phyloP scores from a whole-genome alignment of 1,140 invertebrate species.

The Drosophila lacteicornis region DNA sequence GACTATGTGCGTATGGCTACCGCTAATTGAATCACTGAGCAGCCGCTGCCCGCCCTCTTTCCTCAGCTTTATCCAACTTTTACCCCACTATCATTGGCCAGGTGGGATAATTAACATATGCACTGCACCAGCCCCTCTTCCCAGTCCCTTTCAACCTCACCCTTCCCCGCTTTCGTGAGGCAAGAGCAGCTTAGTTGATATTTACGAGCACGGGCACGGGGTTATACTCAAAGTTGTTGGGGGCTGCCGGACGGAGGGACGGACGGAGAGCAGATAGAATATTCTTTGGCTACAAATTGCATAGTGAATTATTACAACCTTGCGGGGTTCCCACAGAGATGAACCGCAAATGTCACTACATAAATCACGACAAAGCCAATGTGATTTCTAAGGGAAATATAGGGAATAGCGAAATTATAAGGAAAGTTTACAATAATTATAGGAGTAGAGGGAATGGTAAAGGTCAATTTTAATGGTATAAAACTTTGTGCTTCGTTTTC shows the following conservation, averaged over 20 bases:
- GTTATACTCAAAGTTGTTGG: slow-evolving; percentile 43
- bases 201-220: slow-evolving; percentile 47
- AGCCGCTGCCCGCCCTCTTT: slow-evolving; percentile 11
- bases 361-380: slow-evolving; percentile 39
- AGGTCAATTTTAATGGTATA: too few relatives aligned
- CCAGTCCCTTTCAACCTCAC: neutral
- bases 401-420: neutral
- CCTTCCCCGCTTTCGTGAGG: neutral
- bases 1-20: slow-evolving; percentile 59
- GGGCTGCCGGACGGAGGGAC: slow-evolving; percentile 17
- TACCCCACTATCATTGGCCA: slow-evolving; percentile 42
- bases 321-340: slow-evolving; percentile 50
- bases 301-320: slow-evolving; percentile 75
- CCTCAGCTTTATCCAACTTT: neutral
- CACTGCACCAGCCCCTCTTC: slow-evolving; percentile 19
- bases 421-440: slow-evolving; percentile 1
- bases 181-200: slow-evolving; percentile 55
- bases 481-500: too few relatives aligned
- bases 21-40: slow-evolving; percentile 78
- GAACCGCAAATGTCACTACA: slow-evolving; percentile 42
- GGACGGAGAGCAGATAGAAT: slow-evolving; percentile 45
- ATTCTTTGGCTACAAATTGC: slow-evolving; percentile 68
- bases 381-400: slow-evolving; percentile 16
- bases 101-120: slow-evolving; percentile 78
- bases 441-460: too few relatives aligned